Evolutionary conservation across 2,888 invertebrate genomes (phyloP).

Genomic region (Venustoraphidia nigricollis): DNA sequence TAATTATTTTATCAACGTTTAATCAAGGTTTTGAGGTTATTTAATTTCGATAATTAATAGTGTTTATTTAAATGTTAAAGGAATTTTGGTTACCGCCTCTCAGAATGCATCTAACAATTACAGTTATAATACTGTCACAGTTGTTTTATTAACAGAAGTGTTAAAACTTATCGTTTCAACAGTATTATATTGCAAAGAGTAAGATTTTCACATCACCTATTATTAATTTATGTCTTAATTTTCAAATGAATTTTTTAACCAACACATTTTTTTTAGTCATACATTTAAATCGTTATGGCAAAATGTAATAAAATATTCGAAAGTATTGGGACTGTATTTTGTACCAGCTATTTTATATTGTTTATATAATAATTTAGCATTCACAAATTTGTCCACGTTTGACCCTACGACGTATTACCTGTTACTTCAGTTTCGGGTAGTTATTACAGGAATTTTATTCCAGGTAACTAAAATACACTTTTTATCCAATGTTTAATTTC

Average conservation of each 20-base stretch:
- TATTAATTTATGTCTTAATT: neutral
- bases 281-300: conserved; percentile 34
- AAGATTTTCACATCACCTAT: conserved; percentile 18
- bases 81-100: conserved; percentile 81
- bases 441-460: conserved; percentile 81
- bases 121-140: conserved; percentile 74
- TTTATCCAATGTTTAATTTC: no score
- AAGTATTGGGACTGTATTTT: conserved; percentile 65
- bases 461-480: conserved; percentile 42
- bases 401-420: conserved; percentile 92
- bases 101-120: conserved; percentile 68
- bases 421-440: conserved; percentile 77
- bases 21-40: conserved; percentile 8
- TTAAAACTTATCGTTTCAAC: conserved; percentile 65
- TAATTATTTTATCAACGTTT: conserved; percentile 24
- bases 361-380: conserved; percentile 86
- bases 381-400: conserved; percentile 76
- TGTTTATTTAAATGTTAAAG: conserved; percentile 34
- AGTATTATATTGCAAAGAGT: conserved; percentile 54
- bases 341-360: conserved; percentile 86
- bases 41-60: neutral
- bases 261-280: conserved; percentile 38
- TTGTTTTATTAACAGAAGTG: conserved; percentile 77
- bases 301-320: conserved; percentile 41
- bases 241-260: neutral